Evolutionary conservation across 1,140 invertebrate species (phyloP).

Genomic region (Bicyclus anynana): DNA sequence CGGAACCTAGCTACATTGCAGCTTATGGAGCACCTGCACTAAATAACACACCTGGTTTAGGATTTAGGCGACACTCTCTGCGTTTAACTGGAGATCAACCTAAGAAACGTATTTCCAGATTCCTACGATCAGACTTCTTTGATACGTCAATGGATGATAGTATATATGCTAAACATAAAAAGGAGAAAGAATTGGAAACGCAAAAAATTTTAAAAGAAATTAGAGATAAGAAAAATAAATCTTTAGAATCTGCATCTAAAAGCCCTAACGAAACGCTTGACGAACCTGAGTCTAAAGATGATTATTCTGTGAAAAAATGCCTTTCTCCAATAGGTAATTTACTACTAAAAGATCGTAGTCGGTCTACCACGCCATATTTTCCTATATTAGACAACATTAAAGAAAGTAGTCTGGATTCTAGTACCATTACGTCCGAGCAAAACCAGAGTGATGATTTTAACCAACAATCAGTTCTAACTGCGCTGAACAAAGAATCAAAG

Average conservation of each 20-base stretch:
- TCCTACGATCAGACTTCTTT: slow-evolving; percentile 87
- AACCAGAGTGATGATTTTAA: slow-evolving; percentile 13
- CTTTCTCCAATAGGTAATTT: slow-evolving; percentile 59
- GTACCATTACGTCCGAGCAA: slow-evolving; percentile 13
- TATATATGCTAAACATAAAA: slow-evolving; percentile 83
- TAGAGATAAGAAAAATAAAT: slow-evolving; percentile 78
- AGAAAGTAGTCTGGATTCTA: slow-evolving; percentile 49
- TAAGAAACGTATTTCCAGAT: slow-evolving; percentile 82
- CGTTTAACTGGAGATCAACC: slow-evolving; percentile 49
- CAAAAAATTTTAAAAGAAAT: slow-evolving; percentile 82
- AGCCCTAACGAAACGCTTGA: slow-evolving; percentile 41
- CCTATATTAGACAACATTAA: slow-evolving; percentile 73
- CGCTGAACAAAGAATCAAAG: slow-evolving; percentile 48
- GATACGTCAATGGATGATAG: slow-evolving; percentile 84
- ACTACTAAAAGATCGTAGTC: slow-evolving; percentile 59
- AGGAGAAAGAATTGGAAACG: slow-evolving; percentile 80
- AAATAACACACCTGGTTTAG: slow-evolving; percentile 40
- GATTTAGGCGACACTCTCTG: slow-evolving; percentile 66
- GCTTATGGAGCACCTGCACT: slow-evolving; percentile 45
- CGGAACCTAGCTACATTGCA: slow-evolving; percentile 61
- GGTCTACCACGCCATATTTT: slow-evolving; percentile 72
- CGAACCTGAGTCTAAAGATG: slow-evolving; percentile 39
- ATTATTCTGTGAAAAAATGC: slow-evolving; percentile 48
- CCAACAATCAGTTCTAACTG: slow-evolving; percentile 5
- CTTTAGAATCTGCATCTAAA: slow-evolving; percentile 40